These are phyloP conservation scores for Eristalis tenax DNA, from an alignment of 2,888 invertebrate genomes.

Conservation along the genomic window DNA sequence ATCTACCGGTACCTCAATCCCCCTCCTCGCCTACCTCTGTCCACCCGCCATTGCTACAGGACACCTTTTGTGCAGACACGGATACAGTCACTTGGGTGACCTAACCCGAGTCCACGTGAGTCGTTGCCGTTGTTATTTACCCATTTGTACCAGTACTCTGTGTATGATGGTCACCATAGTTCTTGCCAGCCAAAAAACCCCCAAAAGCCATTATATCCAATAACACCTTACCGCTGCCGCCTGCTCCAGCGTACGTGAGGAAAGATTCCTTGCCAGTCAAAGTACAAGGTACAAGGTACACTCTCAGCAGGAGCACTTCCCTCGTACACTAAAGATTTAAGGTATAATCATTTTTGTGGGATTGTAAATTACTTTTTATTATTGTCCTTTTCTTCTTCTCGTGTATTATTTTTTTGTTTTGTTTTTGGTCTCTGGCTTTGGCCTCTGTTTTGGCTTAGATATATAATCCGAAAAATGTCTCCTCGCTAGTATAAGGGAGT, in stretches of 20 bases:
- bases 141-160: conserved; percentile 52
- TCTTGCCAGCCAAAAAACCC: conserved; percentile 35
- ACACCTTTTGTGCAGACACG: conserved; percentile 52
- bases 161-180: conserved; percentile 52
- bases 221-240: conserved; percentile 48
- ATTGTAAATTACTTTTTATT: conserved; percentile 70
- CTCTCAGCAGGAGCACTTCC: background rate
- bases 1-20: conserved; percentile 39
- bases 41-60: background rate
- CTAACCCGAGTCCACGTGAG: conserved; percentile 57
- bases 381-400: conserved; percentile 46
- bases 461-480: conserved; percentile 49
- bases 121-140: conserved; percentile 64
- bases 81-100: conserved; percentile 64
- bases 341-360: conserved; percentile 67
- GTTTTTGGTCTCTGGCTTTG: background rate
- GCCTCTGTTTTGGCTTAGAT: background rate
- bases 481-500: conserved; percentile 30
- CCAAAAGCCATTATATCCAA: conserved; percentile 65
- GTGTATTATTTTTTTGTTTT: background rate
- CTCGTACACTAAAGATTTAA: conserved; percentile 62
- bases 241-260: conserved; percentile 42
- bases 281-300: conserved; percentile 2
- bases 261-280: conserved; percentile 11
- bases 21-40: conserved; percentile 3